Conservation (phyloP, 2,888 invertebrate species). For the Drosophila glabriapex region DNA sequence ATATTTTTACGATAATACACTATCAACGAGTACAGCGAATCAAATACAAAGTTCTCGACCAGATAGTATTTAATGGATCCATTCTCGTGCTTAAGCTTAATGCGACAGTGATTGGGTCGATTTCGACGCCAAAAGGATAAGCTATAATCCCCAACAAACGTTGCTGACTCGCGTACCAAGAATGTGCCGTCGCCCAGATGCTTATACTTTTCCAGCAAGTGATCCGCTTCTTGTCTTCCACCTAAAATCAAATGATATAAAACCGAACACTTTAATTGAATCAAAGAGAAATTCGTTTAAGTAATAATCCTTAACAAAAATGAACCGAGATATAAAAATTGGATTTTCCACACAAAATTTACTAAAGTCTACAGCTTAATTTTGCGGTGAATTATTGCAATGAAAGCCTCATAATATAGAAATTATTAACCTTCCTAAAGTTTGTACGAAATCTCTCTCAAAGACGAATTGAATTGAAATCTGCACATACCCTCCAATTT, state of each 20-base stretch:
- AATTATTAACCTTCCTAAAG: neutral
- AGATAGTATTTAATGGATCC: conserved; percentile 96
- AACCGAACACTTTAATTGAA: neutral
- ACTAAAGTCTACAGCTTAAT: neutral
- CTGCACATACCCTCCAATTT: conserved; percentile 87
- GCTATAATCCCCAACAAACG: conserved; percentile 98
- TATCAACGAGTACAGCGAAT: conserved; percentile 95
- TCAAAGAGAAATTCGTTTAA: neutral
- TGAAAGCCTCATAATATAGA: neutral
- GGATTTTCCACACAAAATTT: neutral
- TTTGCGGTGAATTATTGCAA: neutral
- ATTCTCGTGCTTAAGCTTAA: conserved; percentile 94
- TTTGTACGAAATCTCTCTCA: neutral
- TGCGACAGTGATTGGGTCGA: conserved; percentile 95
- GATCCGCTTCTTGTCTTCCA: conserved; percentile 92
- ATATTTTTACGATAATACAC: conserved; percentile 95
- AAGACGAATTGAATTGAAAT: neutral
- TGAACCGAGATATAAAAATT: neutral
- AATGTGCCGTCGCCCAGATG: conserved; percentile 96
- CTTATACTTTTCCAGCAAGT: conserved; percentile 89
- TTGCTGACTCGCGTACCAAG: conserved; percentile 96
- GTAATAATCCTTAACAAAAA: neutral
- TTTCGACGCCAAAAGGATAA: conserved; percentile 97
- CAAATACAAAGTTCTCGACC: conserved; percentile 94
- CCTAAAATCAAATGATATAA: conserved; percentile 73